Conservation (phyloP, 1,140 invertebrate species). For the Pomacea maculata region DNA sequence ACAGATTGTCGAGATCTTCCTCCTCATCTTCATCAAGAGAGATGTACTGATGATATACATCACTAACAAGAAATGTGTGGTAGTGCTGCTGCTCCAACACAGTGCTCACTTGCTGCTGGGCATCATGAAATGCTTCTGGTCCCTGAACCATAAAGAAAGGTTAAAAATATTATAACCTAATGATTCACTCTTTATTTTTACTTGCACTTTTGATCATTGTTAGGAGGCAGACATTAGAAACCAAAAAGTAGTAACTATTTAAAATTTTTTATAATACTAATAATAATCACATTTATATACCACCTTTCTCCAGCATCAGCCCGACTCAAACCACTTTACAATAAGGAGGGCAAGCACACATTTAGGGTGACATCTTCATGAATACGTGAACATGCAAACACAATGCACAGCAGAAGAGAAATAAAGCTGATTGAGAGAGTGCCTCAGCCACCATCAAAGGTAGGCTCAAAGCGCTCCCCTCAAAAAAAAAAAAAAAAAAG, state of each 20-base stretch:
- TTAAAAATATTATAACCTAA: neutral
- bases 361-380: no score
- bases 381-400: no score
- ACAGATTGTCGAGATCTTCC: conserved; percentile 16
- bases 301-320: neutral
- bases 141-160: conserved; percentile 66
- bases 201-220: no score
- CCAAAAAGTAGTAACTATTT: no score
- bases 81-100: conserved; percentile 88
- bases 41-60: conserved; percentile 77
- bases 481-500: no score
- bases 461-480: no score
- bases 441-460: no score
- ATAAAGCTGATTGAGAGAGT: no score
- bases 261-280: no score
- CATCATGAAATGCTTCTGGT: conserved; percentile 87
- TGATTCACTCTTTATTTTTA: no score
- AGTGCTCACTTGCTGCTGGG: conserved; percentile 81
- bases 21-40: conserved; percentile 19
- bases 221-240: no score
- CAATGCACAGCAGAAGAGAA: no score
- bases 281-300: neutral
- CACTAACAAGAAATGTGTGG: conserved; percentile 85
- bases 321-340: neutral
- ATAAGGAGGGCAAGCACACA: neutral